Percentiles rank a stretch among this genome's conserved stretches.
These are phyloP conservation scores for Phalera bucephala DNA, from an alignment of 2,888 invertebrate species.

Conservation along the genomic window DNA sequence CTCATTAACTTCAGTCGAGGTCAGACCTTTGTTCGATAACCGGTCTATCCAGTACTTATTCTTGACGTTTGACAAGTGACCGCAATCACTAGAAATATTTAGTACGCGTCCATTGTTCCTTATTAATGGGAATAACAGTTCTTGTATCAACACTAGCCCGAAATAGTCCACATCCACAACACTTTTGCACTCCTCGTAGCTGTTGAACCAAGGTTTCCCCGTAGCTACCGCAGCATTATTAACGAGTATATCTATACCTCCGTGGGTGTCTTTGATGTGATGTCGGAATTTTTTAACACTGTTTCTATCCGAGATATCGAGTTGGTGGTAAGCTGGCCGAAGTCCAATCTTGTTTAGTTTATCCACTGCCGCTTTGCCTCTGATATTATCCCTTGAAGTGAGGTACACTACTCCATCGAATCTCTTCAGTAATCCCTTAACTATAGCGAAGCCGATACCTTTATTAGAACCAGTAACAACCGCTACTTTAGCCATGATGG, in stretches of 20 bases:
- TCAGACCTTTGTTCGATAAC: constrained; percentile 49
- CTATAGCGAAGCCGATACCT: constrained; percentile 86
- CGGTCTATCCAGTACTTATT: constrained; percentile 62
- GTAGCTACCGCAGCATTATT: constrained; percentile 88
- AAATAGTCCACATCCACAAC: constrained; percentile 87
- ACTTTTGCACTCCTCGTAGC: constrained; percentile 75
- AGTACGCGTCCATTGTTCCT: constrained; percentile 86
- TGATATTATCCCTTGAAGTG: constrained; percentile 62
- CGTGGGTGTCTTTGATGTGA: constrained; percentile 81
- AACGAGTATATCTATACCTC: constrained; percentile 88
- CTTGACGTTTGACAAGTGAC: constrained; percentile 83
- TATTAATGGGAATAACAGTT: constrained; percentile 86
- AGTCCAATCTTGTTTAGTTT: constrained; percentile 36
- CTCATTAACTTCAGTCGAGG: constrained; percentile 55
- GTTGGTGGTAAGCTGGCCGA: constrained; percentile 34
- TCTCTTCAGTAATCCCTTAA: constrained; percentile 81
- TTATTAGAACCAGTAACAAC: constrained; percentile 86
- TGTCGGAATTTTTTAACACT: constrained; percentile 83
- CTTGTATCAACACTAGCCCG: constrained; percentile 84
- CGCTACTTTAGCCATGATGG: constrained; percentile 33
- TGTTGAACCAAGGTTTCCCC: constrained; percentile 46
- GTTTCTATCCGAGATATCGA: constrained; percentile 34
- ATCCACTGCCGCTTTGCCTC: constrained; percentile 41
- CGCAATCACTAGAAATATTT: constrained; percentile 87
- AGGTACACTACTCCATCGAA: constrained; percentile 83